phyloP scores from a whole-genome alignment of 2,113 vertebrate species.

The Tupaia chinensis region DNA sequence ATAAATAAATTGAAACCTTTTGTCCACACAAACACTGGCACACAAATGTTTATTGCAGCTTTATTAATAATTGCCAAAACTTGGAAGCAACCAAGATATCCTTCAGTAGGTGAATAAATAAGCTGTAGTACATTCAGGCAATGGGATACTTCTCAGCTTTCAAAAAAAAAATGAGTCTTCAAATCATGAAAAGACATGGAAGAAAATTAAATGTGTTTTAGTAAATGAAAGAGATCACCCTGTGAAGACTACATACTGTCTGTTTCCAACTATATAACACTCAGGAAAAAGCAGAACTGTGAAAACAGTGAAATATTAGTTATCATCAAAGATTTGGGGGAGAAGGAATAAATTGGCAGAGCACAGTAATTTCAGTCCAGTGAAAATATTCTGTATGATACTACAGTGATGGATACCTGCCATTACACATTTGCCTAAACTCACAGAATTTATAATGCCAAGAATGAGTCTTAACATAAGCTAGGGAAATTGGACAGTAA shows the following conservation, averaged over 20 bases:
- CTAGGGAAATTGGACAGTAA: neutral
- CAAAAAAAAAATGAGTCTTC: neutral
- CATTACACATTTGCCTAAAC: neutral
- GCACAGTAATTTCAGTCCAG: neutral
- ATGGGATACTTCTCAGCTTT: neutral
- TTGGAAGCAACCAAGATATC: neutral
- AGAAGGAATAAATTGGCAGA: neutral
- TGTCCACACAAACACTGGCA: neutral
- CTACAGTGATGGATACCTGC: neutral
- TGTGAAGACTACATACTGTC: neutral
- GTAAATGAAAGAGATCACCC: conserved; percentile 26
- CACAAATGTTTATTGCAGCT: neutral
- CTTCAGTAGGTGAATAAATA: neutral
- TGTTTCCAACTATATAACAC: neutral
- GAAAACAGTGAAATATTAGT: neutral
- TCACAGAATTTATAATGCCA: neutral
- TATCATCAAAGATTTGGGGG: neutral
- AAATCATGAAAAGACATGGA: neutral
- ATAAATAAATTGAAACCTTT: neutral
- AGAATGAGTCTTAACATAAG: neutral
- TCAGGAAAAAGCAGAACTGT: neutral
- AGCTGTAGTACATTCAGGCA: neutral
- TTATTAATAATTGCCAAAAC: conserved; percentile 29
- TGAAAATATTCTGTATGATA: neutral
- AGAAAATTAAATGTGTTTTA: neutral